Evolutionary conservation across 2,888 invertebrate species (phyloP).

Genomic region (Cosmia trapezina): DNA sequence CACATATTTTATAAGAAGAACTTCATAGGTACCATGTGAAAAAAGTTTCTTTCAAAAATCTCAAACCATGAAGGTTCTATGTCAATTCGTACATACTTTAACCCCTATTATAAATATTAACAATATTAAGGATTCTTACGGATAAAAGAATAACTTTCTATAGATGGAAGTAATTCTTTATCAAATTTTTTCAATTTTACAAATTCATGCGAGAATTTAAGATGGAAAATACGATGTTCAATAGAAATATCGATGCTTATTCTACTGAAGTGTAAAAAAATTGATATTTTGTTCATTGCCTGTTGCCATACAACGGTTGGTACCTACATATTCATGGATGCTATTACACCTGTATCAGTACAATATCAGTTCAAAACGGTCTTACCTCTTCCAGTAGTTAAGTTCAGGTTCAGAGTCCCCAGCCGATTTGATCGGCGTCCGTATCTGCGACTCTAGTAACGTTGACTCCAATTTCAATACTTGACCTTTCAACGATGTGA

Average conservation of each 20-base stretch:
- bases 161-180: not conserved
- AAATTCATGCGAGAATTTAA: not conserved
- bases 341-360: not conserved
- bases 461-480: constrained; percentile 86
- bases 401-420: constrained; percentile 79
- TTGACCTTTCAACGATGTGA: constrained; percentile 88
- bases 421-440: constrained; percentile 72
- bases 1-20: too few species aligned
- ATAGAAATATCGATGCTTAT: not conserved
- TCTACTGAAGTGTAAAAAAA: not conserved
- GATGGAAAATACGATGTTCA: not conserved
- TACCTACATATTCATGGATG: too few species aligned
- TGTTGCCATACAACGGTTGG: not conserved
- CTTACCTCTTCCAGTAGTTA: constrained; percentile 86
- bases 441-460: constrained; percentile 84
- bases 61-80: too few species aligned
- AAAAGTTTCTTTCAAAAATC: too few species aligned
- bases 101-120: too few species aligned
- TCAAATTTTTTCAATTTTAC: not conserved
- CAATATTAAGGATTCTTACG: not conserved
- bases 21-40: too few species aligned
- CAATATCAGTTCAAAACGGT: not conserved
- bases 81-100: too few species aligned
- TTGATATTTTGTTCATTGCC: not conserved
- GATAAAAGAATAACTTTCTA: not conserved